Percentiles rank a stretch among this genome's conserved stretches.
phyloP scores from a whole-genome alignment of 2,797 vertebrate species.

The Pelochelys cantorii region DNA sequence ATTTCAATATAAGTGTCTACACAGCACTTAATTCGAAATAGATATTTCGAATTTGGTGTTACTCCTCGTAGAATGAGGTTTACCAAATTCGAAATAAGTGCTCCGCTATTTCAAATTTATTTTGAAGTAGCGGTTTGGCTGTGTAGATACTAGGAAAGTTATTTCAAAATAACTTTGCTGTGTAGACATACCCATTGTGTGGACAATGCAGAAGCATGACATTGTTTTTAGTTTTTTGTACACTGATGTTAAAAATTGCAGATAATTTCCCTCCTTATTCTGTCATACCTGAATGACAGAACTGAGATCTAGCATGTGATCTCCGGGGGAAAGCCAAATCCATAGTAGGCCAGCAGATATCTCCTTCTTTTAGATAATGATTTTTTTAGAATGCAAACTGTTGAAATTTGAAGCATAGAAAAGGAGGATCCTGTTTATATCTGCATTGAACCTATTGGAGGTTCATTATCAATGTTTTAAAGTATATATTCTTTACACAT shows the following conservation, averaged over 20 bases:
- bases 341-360: fast-evolving
- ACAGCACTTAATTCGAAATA: too few species aligned
- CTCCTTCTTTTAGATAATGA: neutral
- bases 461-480: neutral
- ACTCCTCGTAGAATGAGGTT: too few species aligned
- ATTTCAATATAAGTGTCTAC: too few species aligned
- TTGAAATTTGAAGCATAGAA: neutral
- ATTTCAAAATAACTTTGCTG: too few species aligned
- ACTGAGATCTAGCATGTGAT: neutral
- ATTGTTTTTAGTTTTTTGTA: neutral
- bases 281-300: neutral
- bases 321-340: neutral
- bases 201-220: neutral
- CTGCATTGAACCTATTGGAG: neutral
- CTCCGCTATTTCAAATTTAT: too few species aligned
- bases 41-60: too few species aligned
- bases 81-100: too few species aligned
- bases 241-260: neutral
- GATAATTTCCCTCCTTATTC: neutral
- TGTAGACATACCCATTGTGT: too few species aligned
- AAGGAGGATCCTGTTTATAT: neutral
- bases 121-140: too few species aligned
- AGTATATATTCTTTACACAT: neutral
- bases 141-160: too few species aligned
- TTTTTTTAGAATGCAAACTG: neutral